Percentiles rank a stretch among this genome's conserved stretches.
Evolutionary conservation across 2,797 vertebrate species (phyloP).

Genomic region (Pseudocheirus occidentalis): DNA sequence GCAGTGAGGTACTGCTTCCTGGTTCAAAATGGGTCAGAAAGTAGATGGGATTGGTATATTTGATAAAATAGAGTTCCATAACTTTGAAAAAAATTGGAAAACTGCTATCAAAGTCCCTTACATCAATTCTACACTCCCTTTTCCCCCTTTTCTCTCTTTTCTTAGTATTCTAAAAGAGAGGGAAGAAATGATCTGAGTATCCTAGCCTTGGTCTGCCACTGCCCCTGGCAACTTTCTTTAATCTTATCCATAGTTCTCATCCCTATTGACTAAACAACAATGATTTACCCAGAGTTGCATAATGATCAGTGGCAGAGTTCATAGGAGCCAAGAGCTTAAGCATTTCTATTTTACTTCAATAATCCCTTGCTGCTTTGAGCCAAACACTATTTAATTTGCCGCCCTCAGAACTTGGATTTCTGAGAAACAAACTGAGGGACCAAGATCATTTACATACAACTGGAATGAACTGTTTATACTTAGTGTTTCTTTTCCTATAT

Average conservation of each 20-base stretch:
- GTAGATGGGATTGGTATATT: neutral
- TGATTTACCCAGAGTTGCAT: neutral
- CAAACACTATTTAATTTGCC: neutral
- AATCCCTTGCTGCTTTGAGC: neutral
- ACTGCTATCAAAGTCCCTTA: neutral
- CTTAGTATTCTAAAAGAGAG: slow-evolving; percentile 10
- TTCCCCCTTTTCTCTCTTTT: neutral
- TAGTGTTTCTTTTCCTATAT: neutral
- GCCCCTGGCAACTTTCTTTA: neutral
- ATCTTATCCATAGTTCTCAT: neutral
- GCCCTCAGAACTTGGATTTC: neutral
- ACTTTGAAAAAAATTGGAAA: neutral
- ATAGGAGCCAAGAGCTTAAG: neutral
- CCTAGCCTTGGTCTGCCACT: neutral
- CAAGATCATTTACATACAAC: neutral
- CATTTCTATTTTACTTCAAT: slow-evolving; percentile 11
- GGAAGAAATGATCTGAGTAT: slow-evolving; percentile 21
- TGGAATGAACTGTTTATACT: slow-evolving; percentile 22
- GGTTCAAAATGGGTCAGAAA: slow-evolving; percentile 23
- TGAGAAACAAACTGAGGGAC: neutral
- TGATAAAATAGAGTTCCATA: neutral
- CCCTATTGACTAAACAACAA: neutral
- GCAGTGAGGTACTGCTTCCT: neutral
- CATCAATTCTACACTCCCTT: neutral
- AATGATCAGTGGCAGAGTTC: neutral